Evolutionary conservation across 2,797 vertebrate species (phyloP).

Genomic region (Carduelis carduelis): DNA sequence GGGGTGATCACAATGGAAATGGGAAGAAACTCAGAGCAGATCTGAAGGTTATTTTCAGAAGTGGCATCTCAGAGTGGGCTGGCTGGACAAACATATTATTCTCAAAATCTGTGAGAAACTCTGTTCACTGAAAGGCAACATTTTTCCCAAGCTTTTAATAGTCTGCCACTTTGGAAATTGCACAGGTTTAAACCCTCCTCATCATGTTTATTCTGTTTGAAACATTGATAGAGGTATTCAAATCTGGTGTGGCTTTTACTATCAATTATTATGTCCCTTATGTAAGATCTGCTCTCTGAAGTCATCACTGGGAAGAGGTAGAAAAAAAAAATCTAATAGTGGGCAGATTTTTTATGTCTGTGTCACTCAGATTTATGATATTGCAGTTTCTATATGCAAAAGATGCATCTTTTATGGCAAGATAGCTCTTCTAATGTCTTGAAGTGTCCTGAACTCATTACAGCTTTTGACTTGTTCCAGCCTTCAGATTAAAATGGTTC

Average conservation of each 20-base stretch:
- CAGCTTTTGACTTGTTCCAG: conserved; percentile 49
- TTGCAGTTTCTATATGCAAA: neutral
- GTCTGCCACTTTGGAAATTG: neutral
- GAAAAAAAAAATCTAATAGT: neutral
- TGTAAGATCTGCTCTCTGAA: neutral
- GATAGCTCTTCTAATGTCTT: neutral
- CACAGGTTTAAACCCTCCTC: neutral
- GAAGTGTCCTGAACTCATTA: conserved; percentile 55
- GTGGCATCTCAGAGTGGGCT: neutral
- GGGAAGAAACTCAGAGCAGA: neutral
- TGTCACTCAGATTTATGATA: neutral
- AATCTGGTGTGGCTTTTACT: conserved; percentile 1
- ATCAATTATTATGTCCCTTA: neutral
- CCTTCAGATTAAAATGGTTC: conserved; percentile 44
- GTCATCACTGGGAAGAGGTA: neutral
- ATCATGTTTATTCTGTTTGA: neutral
- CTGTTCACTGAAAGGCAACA: neutral
- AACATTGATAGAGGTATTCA: neutral
- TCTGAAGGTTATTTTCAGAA: neutral
- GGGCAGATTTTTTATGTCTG: neutral
- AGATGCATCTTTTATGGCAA: neutral
- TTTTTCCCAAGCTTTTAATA: neutral
- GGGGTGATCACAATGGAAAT: neutral
- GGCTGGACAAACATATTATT: neutral
- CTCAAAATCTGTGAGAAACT: neutral